phyloP scores from a whole-genome alignment of 2,888 invertebrate genomes.

The Heliconius ethilla region DNA sequence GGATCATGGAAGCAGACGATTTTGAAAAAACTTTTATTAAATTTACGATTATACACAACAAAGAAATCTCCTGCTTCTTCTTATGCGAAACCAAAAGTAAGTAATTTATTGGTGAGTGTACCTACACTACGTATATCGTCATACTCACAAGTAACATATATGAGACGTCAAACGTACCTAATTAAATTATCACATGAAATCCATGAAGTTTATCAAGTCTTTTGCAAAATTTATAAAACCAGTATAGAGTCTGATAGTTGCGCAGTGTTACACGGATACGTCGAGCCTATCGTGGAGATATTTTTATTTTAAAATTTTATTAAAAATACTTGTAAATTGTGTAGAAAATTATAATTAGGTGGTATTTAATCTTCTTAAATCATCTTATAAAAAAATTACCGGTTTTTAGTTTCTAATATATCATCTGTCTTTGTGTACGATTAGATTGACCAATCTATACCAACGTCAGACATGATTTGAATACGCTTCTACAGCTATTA shows the following conservation, averaged over 20 bases:
- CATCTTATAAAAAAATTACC: neutral
- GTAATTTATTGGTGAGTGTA: neutral
- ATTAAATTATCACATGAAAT: slow-evolving; percentile 1
- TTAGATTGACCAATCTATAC: no score
- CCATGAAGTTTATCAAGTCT: neutral
- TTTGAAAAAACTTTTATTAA: no score
- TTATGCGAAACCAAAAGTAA: neutral
- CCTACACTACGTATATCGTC: no score
- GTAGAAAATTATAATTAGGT: neutral
- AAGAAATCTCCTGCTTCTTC: no score
- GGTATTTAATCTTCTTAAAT: neutral
- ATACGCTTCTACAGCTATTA: no score
- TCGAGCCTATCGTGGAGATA: neutral
- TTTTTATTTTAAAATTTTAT: neutral
- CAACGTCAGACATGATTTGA: no score
- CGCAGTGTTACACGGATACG: slow-evolving; percentile 3
- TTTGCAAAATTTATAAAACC: slow-evolving; percentile 30
- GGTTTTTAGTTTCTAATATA: neutral
- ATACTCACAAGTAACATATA: neutral
- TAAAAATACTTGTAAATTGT: neutral
- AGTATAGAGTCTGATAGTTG: slow-evolving; percentile 19
- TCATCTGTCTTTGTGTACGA: no score
- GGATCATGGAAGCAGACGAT: no score
- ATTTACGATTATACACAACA: no score
- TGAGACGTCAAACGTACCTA: neutral